A percentile compares a stretch with the other conserved stretches of the same genome.
Evolutionary conservation across 2,888 invertebrate genomes (phyloP).

Genomic region (Perizoma affinitatum): DNA sequence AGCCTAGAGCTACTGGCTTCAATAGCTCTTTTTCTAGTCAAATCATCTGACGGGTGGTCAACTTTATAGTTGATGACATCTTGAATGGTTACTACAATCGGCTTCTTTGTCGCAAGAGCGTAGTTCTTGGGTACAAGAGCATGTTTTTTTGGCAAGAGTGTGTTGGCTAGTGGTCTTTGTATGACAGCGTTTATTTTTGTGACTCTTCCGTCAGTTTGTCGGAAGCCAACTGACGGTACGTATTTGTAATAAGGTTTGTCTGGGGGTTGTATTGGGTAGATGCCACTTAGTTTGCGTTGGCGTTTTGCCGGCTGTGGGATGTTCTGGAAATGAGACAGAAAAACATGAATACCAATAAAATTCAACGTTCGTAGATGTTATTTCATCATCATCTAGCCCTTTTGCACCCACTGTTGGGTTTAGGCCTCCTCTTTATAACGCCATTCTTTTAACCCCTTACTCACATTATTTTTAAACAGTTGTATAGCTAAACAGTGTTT

Average conservation of each 20-base stretch:
- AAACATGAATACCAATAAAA: no score
- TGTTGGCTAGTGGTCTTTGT: conserved; percentile 44
- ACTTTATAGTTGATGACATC: conserved; percentile 42
- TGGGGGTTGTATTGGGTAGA: conserved; percentile 53
- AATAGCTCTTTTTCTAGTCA: neutral
- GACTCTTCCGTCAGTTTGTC: conserved; percentile 56
- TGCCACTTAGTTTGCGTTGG: conserved; percentile 57
- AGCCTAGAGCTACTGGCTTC: neutral
- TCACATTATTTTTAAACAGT: no score
- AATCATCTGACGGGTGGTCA: conserved; percentile 2
- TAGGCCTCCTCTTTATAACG: no score
- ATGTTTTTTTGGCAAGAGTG: conserved; percentile 16
- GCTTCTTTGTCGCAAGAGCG: neutral
- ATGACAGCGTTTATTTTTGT: conserved; percentile 61
- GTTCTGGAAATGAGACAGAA: conserved; percentile 11
- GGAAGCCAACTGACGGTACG: conserved; percentile 47
- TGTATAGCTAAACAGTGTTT: no score
- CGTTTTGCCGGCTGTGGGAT: conserved; percentile 37
- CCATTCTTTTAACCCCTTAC: no score
- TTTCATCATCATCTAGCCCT: no score
- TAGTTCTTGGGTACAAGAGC: neutral
- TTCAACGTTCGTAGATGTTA: no score
- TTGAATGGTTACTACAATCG: conserved; percentile 41
- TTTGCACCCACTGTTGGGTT: no score
- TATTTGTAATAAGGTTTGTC: conserved; percentile 29